These are phyloP conservation scores for Heteronetta atricapilla DNA, from an alignment of 2,113 vertebrate genomes.

Conservation along the genomic window DNA sequence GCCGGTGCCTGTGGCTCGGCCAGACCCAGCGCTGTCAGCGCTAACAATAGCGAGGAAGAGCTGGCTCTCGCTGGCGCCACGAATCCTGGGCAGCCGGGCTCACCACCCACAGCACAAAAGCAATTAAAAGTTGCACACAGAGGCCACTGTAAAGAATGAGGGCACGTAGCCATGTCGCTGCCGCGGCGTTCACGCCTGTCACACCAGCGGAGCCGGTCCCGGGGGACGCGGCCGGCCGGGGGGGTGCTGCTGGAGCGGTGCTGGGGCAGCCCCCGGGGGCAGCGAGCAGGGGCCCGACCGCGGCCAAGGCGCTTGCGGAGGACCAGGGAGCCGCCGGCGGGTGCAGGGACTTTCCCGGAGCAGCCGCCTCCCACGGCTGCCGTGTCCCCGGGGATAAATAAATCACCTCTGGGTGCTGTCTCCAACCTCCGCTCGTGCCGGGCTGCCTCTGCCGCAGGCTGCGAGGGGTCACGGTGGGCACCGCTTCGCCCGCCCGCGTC, in stretches of 20 bases:
- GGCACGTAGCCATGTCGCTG: slow-evolving; percentile 23
- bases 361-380: too few relatives aligned
- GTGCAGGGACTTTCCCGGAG: too few relatives aligned
- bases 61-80: neutral
- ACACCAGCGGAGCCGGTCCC: neutral
- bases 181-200: neutral
- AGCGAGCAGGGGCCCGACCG: neutral
- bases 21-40: neutral
- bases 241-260: neutral
- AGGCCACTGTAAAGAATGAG: slow-evolving; percentile 53
- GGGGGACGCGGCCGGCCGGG: fast-evolving
- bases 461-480: neutral
- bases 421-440: too few relatives aligned
- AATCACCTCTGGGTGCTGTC: too few relatives aligned
- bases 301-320: neutral
- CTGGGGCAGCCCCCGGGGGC: fast-evolving
- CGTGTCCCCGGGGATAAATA: too few relatives aligned
- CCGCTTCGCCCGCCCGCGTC: neutral
- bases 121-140: slow-evolving; percentile 61
- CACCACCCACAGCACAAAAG: slow-evolving; percentile 55
- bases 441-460: too few relatives aligned
- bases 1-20: neutral
- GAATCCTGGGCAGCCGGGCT: slow-evolving; percentile 8
- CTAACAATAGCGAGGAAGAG: neutral
- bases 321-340: neutral